Evolutionary conservation across 2,888 invertebrate species (phyloP), one percentile per base, ranked within the genome.

Genomic region (Omphaloscelis lunosa): DNA sequence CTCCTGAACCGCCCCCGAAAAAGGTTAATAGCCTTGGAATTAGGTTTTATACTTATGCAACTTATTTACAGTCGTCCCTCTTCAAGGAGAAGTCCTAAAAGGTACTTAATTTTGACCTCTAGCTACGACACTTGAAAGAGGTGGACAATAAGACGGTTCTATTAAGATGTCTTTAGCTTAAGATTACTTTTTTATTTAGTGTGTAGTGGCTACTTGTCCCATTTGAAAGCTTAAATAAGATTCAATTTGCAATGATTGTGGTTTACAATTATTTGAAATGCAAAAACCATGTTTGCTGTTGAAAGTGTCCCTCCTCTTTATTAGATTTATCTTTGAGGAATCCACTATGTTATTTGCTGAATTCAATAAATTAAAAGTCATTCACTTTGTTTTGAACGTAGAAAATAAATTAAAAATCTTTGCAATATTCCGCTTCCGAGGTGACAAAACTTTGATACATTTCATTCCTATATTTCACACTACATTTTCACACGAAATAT

Each of bases 1-100:
- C 29, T 63, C 27, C 23, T 80, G 65, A 66, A 53, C 34, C 65
- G 12, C 7, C 12, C 41, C 6, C 2, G 29, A 65, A 72, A 80
- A 41, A 53, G 27, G 17, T 45, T 5, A 0, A 17, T 12, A 23
- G 73, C 12, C 20, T 63, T 41, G 39, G 12, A 53, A 51, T 59
- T 56, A 7, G 12, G 34, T 78, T 65, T 39, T 63, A 56, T 62
- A 39, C 11, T 34, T 45, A 17, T 48, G 11, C 20, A 12, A 58
- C 15, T 53, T 15, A 41, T 48, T 34, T 53, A 11, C 15, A 53
- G 34, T 62, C 48, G 15, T 20, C 23, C 5, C 65, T n/a, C 0
- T 7, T 65, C n/a, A 65, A 78, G 51, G 51, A 23, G 3, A 29
- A 48, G 8, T 0, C 11, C 1, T 29, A 53, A 53, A 59, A 59